phyloP scores from a whole-genome alignment of 2,888 invertebrate species.

The Chymomyza caudatula region DNA sequence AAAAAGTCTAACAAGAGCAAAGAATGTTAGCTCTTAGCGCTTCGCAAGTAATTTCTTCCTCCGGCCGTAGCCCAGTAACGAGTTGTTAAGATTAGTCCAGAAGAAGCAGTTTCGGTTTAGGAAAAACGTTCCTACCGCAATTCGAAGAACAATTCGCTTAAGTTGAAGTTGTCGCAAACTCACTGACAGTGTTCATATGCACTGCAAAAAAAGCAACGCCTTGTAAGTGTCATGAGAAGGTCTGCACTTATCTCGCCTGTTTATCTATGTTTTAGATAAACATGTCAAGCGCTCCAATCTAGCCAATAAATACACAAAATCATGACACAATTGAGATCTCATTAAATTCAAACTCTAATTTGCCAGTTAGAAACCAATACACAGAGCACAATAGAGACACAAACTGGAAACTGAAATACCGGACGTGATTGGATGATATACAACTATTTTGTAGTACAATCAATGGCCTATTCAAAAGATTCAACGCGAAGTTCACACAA shows the following conservation, averaged over 20 bases:
- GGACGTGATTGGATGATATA: constrained; percentile 72
- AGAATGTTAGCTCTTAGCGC: too few relatives aligned
- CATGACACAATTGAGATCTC: constrained; percentile 57
- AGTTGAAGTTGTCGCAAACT: background rate
- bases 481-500: constrained; percentile 32
- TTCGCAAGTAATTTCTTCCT: too few relatives aligned
- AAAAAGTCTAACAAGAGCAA: too few relatives aligned
- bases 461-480: constrained; percentile 61
- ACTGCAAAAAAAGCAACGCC: background rate
- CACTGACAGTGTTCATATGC: background rate
- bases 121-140: too few relatives aligned
- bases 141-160: too few relatives aligned
- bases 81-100: too few relatives aligned
- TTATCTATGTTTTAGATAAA: constrained; percentile 28
- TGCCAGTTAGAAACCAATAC: constrained; percentile 41
- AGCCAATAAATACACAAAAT: constrained; percentile 52
- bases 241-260: background rate
- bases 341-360: constrained; percentile 27
- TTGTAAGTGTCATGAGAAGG: background rate
- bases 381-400: constrained; percentile 38
- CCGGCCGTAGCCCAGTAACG: too few relatives aligned
- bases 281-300: constrained; percentile 42
- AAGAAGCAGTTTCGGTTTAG: too few relatives aligned
- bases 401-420: constrained; percentile 35
- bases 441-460: constrained; percentile 62